A percentile compares a stretch with the other conserved stretches of the same genome.
These are phyloP conservation scores for Sapayoa aenigma DNA, from an alignment of 2,113 vertebrate species.

Conservation along the genomic window DNA sequence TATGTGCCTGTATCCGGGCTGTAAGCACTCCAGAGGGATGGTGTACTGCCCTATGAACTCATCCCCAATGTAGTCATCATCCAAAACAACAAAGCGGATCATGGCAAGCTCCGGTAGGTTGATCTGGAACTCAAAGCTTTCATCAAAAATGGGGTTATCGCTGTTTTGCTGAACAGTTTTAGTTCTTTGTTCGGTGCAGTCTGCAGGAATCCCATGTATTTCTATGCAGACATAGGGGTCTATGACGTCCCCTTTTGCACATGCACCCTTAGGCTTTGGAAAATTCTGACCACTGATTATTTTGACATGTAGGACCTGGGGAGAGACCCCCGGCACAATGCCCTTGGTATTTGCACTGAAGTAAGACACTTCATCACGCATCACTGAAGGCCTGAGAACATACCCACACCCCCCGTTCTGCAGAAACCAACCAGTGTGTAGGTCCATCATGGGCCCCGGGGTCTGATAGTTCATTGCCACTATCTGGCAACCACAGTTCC, in stretches of 20 bases:
- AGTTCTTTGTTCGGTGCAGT: constrained; percentile 93
- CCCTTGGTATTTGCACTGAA: constrained; percentile 96
- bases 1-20: constrained; percentile 92
- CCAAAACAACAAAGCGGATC: constrained; percentile 93
- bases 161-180: constrained; percentile 95
- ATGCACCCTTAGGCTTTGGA: constrained; percentile 95
- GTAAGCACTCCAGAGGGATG: constrained; percentile 91
- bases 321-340: constrained; percentile 90
- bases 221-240: constrained; percentile 97
- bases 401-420: constrained; percentile 95
- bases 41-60: constrained; percentile 98
- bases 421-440: constrained; percentile 91
- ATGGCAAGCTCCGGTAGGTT: constrained; percentile 94
- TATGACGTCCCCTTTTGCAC: constrained; percentile 95
- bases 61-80: constrained; percentile 97
- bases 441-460: constrained; percentile 94
- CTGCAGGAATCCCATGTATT: constrained; percentile 93
- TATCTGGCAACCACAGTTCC: constrained; percentile 96
- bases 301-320: constrained; percentile 92
- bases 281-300: constrained; percentile 96
- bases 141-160: constrained; percentile 95
- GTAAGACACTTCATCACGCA: constrained; percentile 95
- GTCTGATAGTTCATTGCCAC: constrained; percentile 98
- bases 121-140: constrained; percentile 97
- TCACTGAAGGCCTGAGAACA: constrained; percentile 89